Conservation (phyloP, 2,797 vertebrate genomes). For the Craterocephalus amniculus region DNA sequence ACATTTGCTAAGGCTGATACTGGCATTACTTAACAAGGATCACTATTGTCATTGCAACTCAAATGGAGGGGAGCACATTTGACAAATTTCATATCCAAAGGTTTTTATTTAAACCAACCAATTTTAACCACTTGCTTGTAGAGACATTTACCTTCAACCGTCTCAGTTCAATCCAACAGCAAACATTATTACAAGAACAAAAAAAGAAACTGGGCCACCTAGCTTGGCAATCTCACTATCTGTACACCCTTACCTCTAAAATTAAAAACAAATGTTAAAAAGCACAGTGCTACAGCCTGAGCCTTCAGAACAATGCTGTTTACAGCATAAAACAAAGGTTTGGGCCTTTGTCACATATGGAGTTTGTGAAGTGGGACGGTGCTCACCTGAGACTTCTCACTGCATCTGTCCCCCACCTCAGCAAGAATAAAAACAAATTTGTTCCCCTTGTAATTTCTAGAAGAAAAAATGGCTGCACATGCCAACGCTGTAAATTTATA, state of each 20-base stretch:
- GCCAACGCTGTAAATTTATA: constrained; percentile 7
- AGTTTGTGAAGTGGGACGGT: constrained; percentile 52
- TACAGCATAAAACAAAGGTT: constrained; percentile 15
- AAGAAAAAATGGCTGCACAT: not conserved
- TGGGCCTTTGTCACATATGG: constrained; percentile 48
- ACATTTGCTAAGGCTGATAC: too few species aligned
- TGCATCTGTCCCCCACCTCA: constrained; percentile 62
- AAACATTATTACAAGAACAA: too few species aligned
- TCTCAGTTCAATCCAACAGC: not conserved
- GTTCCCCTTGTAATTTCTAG: not conserved
- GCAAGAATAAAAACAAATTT: not conserved
- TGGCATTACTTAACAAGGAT: too few species aligned
- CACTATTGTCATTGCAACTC: too few species aligned
- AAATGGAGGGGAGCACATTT: too few species aligned
- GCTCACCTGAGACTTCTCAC: constrained; percentile 65
- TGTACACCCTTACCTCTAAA: not conserved
- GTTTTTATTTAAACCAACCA: not conserved
- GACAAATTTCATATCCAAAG: not conserved
- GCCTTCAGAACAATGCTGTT: constrained; percentile 30
- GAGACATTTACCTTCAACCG: too few species aligned
- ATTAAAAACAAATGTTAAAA: not conserved
- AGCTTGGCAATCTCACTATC: not conserved
- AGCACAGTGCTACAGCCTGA: not conserved
- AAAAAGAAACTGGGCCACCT: not conserved
- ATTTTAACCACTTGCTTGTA: not conserved